Evolutionary conservation across 2,113 vertebrate genomes (phyloP).

Genomic region (Amazona guildingii): DNA sequence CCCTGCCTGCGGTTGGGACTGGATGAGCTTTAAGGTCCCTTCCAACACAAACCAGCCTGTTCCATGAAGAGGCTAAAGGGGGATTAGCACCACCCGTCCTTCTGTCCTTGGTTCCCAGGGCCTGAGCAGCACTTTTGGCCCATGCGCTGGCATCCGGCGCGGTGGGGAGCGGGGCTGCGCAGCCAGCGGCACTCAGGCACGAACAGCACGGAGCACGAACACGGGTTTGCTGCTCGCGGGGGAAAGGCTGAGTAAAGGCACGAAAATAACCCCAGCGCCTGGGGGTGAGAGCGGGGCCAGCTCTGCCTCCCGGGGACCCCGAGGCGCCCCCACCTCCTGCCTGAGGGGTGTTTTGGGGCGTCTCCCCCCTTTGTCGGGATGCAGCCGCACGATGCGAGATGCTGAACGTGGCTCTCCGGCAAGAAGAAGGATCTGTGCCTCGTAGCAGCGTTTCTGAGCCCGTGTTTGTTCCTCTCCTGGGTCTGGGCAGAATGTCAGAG

Average conservation of each 20-base stretch:
- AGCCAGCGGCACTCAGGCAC: neutral
- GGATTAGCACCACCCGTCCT: neutral
- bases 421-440: neutral
- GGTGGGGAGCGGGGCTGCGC: neutral
- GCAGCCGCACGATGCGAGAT: fast-evolving
- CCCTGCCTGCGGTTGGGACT: neutral
- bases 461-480: constrained; percentile 30
- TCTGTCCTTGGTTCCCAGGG: neutral
- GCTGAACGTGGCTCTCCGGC: neutral
- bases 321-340: too few species aligned
- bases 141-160: neutral
- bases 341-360: neutral
- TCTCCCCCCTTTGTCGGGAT: neutral
- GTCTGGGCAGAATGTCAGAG: constrained; percentile 68
- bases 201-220: neutral
- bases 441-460: constrained; percentile 36
- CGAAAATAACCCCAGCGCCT: fast-evolving
- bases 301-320: neutral
- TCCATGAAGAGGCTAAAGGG: neutral
- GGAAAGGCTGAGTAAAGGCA: neutral
- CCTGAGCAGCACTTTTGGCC: neutral
- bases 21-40: neutral
- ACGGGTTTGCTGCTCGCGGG: fast-evolving
- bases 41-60: neutral
- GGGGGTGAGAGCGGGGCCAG: fast-evolving